phyloP scores from a whole-genome alignment of 2,113 vertebrate species.

The Paramormyrops kingsleyae region DNA sequence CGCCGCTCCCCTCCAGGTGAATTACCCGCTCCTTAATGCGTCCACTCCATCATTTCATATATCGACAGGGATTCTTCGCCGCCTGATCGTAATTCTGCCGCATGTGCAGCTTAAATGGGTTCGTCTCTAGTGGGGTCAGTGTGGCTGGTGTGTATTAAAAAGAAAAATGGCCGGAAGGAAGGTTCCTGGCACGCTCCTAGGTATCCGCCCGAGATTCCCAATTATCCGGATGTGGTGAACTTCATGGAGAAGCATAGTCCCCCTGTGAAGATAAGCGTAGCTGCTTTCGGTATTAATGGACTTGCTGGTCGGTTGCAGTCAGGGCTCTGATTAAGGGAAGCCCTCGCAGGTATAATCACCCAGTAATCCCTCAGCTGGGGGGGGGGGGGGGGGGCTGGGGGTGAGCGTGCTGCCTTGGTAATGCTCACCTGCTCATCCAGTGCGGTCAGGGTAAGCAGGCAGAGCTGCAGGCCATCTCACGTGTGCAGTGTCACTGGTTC shows the following conservation, averaged over 20 bases:
- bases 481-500: not conserved
- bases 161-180: not conserved
- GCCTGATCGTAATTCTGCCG: not conserved
- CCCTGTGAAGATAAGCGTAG: not conserved
- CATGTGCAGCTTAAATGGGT: not conserved
- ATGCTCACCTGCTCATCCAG: not conserved
- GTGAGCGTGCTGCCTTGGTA: not conserved
- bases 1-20: not conserved
- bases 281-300: not conserved
- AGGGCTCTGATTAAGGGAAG: not conserved
- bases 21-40: not conserved
- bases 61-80: not conserved
- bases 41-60: not conserved
- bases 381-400: not conserved
- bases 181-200: not conserved
- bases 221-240: not conserved
- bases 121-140: not conserved
- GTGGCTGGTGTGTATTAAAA: not conserved
- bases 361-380: not conserved
- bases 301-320: not conserved
- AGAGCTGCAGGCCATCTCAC: not conserved
- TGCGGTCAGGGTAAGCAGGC: not conserved
- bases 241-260: not conserved
- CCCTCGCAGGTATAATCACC: not conserved
- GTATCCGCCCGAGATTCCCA: not conserved